Conservation (phyloP, 2,888 invertebrate species). For the Rambutsinella grinnellia region DNA sequence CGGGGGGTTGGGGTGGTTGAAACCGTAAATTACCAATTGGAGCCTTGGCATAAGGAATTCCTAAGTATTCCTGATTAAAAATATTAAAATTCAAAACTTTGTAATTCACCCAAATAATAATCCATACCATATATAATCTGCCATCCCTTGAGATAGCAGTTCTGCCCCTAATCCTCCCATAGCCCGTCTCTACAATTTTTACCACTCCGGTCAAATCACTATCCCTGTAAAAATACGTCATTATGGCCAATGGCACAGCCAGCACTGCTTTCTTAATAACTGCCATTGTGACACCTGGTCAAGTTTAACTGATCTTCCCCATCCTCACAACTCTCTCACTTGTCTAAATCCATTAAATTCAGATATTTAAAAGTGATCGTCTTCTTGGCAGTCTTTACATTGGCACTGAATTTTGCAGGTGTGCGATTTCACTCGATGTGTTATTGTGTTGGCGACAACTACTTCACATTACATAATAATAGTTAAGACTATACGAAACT, state of each 20-base stretch:
- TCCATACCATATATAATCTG: conserved; percentile 29
- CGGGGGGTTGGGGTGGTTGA: conserved; percentile 37
- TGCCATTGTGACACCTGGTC: conserved; percentile 19
- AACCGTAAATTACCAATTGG: conserved; percentile 26
- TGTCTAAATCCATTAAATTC: neutral
- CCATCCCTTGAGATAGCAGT: conserved; percentile 32
- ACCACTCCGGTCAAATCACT: conserved; percentile 32
- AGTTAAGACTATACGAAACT: neutral
- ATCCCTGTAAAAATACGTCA: conserved; percentile 46
- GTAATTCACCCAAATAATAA: too few species aligned
- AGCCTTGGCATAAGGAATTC: conserved; percentile 38
- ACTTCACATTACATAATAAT: too few species aligned
- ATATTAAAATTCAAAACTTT: too few species aligned
- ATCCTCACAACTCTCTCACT: neutral
- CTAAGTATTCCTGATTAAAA: too few species aligned
- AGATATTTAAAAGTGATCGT: neutral
- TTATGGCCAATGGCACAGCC: conserved; percentile 43
- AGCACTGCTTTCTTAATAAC: conserved; percentile 42
- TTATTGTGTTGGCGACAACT: too few species aligned
- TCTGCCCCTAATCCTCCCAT: conserved; percentile 22
- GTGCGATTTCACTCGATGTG: neutral
- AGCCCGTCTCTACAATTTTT: conserved; percentile 35
- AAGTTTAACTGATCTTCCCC: neutral
- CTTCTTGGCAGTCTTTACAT: too few species aligned
- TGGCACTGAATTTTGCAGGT: too few species aligned